Conservation (phyloP, 2,888 invertebrate genomes). For the Geophilus truncorum region DNA sequence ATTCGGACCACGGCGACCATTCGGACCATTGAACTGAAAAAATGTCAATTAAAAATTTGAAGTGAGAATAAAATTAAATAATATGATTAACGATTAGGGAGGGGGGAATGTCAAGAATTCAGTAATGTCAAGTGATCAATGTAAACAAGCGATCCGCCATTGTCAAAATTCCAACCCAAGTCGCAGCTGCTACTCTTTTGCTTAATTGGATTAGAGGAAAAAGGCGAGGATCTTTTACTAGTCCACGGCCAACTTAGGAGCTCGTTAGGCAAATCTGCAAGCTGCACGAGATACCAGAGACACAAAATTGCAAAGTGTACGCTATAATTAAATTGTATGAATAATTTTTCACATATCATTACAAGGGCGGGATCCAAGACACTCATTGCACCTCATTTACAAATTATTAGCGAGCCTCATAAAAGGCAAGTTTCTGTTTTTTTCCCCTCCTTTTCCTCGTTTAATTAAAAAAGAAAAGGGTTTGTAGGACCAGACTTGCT, state of each 20-base stretch:
- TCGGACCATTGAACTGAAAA: slow-evolving; percentile 38
- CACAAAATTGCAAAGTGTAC: slow-evolving; percentile 14
- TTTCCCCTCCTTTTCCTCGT: not conserved
- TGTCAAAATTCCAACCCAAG: not conserved
- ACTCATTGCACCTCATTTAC: slow-evolving; percentile 26
- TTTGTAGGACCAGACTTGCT: not conserved
- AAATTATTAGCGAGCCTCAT: slow-evolving; percentile 12
- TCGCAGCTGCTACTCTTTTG: slow-evolving; percentile 17
- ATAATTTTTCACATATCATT: slow-evolving; percentile 25
- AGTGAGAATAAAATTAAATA: too few relatives aligned
- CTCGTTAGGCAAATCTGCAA: slow-evolving; percentile 20
- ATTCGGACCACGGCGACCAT: slow-evolving; percentile 41
- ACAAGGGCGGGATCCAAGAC: slow-evolving; percentile 19
- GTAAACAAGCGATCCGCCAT: not conserved
- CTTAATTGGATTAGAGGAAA: slow-evolving; percentile 20
- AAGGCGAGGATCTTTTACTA: slow-evolving; percentile 10
- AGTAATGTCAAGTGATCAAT: not conserved
- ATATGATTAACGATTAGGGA: not conserved
- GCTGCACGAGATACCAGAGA: slow-evolving; percentile 5
- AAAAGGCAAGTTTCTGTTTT: not conserved
- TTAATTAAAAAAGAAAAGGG: slow-evolving; percentile 10
- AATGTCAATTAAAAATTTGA: too few relatives aligned
- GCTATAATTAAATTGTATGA: slow-evolving; percentile 27
- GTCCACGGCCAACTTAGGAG: slow-evolving; percentile 21
- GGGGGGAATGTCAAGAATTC: too few relatives aligned